Conservation (phyloP, 2,113 vertebrate genomes). For the Oreotrochilus melanogaster region DNA sequence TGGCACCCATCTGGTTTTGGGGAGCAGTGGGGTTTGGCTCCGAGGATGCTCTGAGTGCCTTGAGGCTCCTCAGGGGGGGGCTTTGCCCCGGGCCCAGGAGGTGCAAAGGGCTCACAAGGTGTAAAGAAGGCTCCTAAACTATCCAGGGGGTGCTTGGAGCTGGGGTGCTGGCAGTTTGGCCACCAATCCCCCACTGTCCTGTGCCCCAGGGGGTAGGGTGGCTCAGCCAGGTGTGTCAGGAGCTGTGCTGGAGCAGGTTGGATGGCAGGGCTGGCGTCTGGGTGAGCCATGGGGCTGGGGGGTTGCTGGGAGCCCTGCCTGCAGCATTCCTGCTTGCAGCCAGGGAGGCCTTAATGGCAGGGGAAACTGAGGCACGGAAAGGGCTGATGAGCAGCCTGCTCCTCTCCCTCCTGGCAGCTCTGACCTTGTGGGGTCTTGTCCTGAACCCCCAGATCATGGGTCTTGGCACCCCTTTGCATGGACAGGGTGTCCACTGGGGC, state of each 20-base stretch:
- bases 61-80: too few relatives aligned
- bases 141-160: not conserved
- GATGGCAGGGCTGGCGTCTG: accelerated
- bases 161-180: accelerated
- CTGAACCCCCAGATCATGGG: not conserved
- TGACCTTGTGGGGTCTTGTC: not conserved
- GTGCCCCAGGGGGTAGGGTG: not conserved
- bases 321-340: not conserved
- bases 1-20: accelerated
- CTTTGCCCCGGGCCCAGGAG: too few relatives aligned
- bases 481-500: too few relatives aligned
- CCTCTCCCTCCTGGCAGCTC: not conserved
- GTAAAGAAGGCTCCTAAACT: not conserved
- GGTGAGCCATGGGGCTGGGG: not conserved
- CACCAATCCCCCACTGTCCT: accelerated
- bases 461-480: not conserved
- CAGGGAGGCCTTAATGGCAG: accelerated
- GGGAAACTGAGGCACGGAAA: not conserved
- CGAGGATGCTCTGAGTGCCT: too few relatives aligned
- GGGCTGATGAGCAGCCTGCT: not conserved
- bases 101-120: not conserved
- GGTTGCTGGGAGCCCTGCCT: not conserved
- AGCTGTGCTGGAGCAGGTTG: not conserved
- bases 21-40: not conserved
- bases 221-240: not conserved